Evolutionary conservation across 1,140 invertebrate genomes (phyloP).

Genomic region (Acyrthosiphon pisum): DNA sequence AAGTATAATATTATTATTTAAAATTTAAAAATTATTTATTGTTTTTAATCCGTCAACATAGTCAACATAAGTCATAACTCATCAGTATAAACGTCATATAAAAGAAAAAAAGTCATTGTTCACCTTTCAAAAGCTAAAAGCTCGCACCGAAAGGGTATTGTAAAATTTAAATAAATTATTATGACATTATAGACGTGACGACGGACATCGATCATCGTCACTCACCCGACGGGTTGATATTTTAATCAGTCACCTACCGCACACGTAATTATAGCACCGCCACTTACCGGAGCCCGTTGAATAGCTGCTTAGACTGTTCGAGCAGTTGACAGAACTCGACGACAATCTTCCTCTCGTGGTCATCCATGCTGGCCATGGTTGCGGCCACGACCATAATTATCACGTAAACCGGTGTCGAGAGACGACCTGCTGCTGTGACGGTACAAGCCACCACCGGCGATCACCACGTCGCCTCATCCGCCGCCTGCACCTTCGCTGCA

Average conservation of each 20-base stretch:
- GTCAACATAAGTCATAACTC: too few species aligned
- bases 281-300: constrained; percentile 89
- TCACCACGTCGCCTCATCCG: constrained; percentile 25
- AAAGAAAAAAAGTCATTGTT: too few species aligned
- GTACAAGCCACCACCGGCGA: constrained; percentile 38
- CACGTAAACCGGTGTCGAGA: constrained; percentile 24
- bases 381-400: constrained; percentile 64
- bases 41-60: too few species aligned
- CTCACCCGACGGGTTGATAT: too few species aligned
- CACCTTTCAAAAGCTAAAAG: too few species aligned
- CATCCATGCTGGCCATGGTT: constrained; percentile 79
- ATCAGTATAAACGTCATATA: too few species aligned
- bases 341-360: constrained; percentile 92
- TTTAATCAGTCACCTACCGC: neutral
- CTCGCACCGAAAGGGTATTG: too few species aligned
- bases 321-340: constrained; percentile 95
- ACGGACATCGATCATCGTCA: too few species aligned
- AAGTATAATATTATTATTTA: too few species aligned
- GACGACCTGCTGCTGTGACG: neutral
- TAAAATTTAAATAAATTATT: too few species aligned
- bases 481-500: neutral
- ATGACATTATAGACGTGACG: too few species aligned
- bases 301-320: constrained; percentile 97
- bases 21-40: too few species aligned
- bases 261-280: neutral